Conservation (phyloP, 2,797 vertebrate genomes). For the Leucoraja ocellata region DNA sequence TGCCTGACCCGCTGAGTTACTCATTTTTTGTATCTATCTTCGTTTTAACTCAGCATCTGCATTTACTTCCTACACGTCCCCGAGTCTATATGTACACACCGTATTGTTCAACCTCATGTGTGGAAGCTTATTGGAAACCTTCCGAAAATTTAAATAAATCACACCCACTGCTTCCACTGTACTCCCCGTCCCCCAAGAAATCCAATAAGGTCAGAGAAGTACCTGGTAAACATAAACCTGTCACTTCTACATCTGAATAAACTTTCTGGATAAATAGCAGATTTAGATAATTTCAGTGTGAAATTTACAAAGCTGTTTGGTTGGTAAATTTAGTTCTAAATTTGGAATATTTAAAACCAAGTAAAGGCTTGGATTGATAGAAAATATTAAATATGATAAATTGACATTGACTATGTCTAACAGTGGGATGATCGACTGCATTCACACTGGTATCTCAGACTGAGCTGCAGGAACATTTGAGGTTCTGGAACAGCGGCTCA, state of each 20-base stretch:
- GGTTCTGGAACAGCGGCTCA: background rate
- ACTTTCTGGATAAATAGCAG: background rate
- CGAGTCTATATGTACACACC: too few species aligned
- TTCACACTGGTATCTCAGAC: background rate
- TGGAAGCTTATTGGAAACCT: too few species aligned
- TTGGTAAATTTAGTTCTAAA: background rate
- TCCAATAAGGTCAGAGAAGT: background rate
- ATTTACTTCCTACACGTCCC: too few species aligned
- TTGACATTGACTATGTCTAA: background rate
- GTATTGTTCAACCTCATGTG: too few species aligned
- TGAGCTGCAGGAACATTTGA: background rate
- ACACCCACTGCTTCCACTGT: too few species aligned
- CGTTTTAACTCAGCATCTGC: too few species aligned
- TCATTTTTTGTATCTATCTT: too few species aligned
- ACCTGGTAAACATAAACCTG: background rate
- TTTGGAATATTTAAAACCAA: background rate
- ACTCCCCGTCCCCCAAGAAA: too few species aligned
- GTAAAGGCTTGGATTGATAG: background rate
- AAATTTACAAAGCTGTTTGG: background rate
- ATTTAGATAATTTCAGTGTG: background rate
- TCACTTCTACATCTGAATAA: background rate
- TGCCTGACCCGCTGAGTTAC: too few species aligned
- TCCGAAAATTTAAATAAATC: too few species aligned
- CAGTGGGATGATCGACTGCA: background rate
- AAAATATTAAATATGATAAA: background rate